Percentiles rank a stretch among this genome's conserved stretches.
Evolutionary conservation across 2,888 invertebrate genomes (phyloP).

Genomic region (Papilio gigon): DNA sequence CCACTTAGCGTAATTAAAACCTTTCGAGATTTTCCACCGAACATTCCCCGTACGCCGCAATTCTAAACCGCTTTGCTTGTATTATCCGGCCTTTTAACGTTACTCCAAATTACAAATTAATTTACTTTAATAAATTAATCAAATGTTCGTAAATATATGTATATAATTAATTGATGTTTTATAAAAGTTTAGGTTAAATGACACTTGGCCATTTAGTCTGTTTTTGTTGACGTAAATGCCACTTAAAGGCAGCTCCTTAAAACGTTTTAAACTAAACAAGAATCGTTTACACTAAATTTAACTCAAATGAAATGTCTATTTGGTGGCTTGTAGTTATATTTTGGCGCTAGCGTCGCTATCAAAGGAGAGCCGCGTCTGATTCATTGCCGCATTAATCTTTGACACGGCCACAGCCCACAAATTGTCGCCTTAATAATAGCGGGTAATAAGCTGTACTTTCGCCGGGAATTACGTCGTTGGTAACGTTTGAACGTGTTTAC

Average conservation of each 20-base stretch:
- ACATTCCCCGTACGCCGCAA: constrained; percentile 57
- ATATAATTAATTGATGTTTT: background rate
- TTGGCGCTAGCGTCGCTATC: constrained; percentile 26
- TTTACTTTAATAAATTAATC: background rate
- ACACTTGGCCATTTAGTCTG: too few relatives aligned
- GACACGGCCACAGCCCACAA: constrained; percentile 46
- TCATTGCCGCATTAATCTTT: constrained; percentile 40
- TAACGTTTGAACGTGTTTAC: constrained; percentile 62
- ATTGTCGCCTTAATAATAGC: constrained; percentile 58
- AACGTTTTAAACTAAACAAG: constrained; percentile 12
- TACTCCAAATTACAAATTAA: constrained; percentile 12
- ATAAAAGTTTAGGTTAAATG: background rate
- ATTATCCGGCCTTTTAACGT: constrained; percentile 8
- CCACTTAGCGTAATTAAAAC: constrained; percentile 79
- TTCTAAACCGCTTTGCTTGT: constrained; percentile 54
- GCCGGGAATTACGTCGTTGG: constrained; percentile 54
- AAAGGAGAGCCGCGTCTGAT: constrained; percentile 38
- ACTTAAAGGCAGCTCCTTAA: constrained; percentile 5
- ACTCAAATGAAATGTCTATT: constrained; percentile 22
- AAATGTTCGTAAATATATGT: background rate
- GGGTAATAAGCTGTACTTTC: constrained; percentile 61
- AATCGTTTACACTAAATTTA: constrained; percentile 18
- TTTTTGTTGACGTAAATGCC: background rate
- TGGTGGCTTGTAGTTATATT: constrained; percentile 35
- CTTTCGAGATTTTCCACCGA: constrained; percentile 69